Percentiles rank a stretch among this genome's conserved stretches.
Conservation (phyloP, 1,140 invertebrate species). For the Pseudachorutes palmiensis region DNA sequence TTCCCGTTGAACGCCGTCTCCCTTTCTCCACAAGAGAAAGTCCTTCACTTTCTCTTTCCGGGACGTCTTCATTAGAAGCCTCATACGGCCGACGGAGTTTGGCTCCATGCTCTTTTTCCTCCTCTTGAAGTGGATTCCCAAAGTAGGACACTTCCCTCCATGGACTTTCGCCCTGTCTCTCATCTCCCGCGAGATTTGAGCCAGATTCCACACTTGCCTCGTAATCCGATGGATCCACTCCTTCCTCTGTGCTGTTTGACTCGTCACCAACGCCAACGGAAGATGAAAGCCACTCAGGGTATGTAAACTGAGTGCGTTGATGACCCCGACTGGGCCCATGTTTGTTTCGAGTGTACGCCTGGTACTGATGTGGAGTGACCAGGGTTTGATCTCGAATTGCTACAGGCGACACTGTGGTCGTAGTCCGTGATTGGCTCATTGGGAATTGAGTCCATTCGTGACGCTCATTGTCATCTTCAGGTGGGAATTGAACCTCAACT, state of each 20-base stretch:
- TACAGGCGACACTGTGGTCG: too few species aligned
- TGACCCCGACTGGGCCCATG: too few species aligned
- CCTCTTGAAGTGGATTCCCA: slow-evolving; percentile 24
- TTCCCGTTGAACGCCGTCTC: not conserved
- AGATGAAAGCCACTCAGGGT: slow-evolving; percentile 33
- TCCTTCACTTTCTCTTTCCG: slow-evolving; percentile 22
- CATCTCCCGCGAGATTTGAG: not conserved
- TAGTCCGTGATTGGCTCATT: too few species aligned
- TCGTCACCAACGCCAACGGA: slow-evolving; percentile 19
- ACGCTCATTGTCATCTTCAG: too few species aligned
- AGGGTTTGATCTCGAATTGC: too few species aligned
- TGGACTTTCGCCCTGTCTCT: not conserved
- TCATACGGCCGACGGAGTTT: slow-evolving; percentile 2
- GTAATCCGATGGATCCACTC: not conserved
- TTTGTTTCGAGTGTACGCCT: too few species aligned
- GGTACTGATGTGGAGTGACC: too few species aligned
- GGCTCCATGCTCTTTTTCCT: too few species aligned
- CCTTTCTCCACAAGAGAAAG: slow-evolving; percentile 1
- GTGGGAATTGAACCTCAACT: too few species aligned
- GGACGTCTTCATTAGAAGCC: slow-evolving; percentile 19
- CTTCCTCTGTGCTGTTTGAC: not conserved
- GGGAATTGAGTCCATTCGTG: too few species aligned
- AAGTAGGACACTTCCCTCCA: not conserved
- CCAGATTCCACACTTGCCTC: not conserved
- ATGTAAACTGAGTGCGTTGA: too few species aligned